phyloP scores from a whole-genome alignment of 2,888 invertebrate genomes.

The Tridacna gigas region DNA sequence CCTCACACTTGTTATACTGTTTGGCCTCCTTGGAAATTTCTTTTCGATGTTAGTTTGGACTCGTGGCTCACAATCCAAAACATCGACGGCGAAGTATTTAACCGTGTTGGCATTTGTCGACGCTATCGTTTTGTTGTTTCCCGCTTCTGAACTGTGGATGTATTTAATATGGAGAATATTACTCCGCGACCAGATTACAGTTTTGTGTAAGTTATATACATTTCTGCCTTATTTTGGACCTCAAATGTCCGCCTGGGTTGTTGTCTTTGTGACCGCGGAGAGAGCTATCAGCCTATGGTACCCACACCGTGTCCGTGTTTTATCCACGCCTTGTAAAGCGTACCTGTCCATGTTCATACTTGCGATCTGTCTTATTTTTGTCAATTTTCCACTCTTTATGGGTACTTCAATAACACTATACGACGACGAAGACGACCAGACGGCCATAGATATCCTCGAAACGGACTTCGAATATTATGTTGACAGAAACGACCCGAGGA shows the following conservation, averaged over 20 bases:
- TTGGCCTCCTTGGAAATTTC: conserved; percentile 40
- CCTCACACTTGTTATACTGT: conserved; percentile 32
- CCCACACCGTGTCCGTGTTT: conserved; percentile 40
- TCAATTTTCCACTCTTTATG: conserved; percentile 42
- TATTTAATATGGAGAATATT: conserved; percentile 29
- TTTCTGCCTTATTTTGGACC: conserved; percentile 44
- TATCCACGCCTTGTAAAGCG: conserved; percentile 35
- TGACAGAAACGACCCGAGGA: neutral
- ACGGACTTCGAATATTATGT: neutral
- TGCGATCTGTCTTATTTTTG: neutral
- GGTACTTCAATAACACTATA: conserved; percentile 5
- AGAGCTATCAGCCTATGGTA: conserved; percentile 48
- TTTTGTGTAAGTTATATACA: conserved; percentile 41
- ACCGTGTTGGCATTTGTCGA: conserved; percentile 43
- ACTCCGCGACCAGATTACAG: conserved; percentile 30
- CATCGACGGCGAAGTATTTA: conserved; percentile 41
- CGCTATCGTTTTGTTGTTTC: conserved; percentile 43
- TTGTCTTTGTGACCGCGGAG: conserved; percentile 50
- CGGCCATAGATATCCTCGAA: neutral
- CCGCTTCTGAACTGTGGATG: conserved; percentile 42
- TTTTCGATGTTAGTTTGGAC: conserved; percentile 36
- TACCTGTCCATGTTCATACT: conserved; percentile 18
- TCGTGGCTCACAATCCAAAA: conserved; percentile 29
- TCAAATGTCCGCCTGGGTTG: conserved; percentile 53
- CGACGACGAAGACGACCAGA: neutral